Conservation (phyloP, 1,140 invertebrate species). For the Drosophila mauritiana region DNA sequence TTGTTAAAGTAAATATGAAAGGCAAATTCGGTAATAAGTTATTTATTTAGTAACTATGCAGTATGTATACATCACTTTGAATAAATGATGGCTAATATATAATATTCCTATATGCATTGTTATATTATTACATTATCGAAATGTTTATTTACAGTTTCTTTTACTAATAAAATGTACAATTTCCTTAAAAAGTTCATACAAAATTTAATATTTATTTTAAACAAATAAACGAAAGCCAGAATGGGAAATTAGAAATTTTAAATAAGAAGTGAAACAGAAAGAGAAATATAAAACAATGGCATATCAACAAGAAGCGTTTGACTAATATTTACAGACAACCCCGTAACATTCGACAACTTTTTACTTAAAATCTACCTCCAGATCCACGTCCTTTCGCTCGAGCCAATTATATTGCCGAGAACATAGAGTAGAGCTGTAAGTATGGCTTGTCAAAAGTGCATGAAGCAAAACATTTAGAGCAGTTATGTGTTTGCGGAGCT, state of each 20-base stretch:
- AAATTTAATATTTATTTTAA: constrained; percentile 65
- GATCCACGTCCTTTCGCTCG: constrained; percentile 43
- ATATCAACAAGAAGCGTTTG: constrained; percentile 79
- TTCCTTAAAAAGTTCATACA: constrained; percentile 70
- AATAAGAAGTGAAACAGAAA: constrained; percentile 59
- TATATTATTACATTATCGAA: constrained; percentile 78
- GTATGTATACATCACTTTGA: constrained; percentile 73
- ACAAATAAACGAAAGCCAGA: constrained; percentile 69
- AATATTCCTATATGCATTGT: constrained; percentile 70
- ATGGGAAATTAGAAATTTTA: constrained; percentile 43
- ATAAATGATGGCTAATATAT: constrained; percentile 74
- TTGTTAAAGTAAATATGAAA: neutral
- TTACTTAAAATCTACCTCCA: constrained; percentile 65
- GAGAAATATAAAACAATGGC: constrained; percentile 67
- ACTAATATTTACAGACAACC: constrained; percentile 81
- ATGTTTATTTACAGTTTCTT: constrained; percentile 80
- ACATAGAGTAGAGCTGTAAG: constrained; percentile 50
- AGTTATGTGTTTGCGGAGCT: constrained; percentile 68
- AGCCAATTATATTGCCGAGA: constrained; percentile 63
- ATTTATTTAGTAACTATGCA: constrained; percentile 80
- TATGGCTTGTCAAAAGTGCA: constrained; percentile 70
- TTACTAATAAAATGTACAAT: constrained; percentile 80
- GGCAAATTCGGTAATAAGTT: constrained; percentile 72
- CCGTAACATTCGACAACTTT: constrained; percentile 65
- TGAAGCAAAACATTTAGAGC: constrained; percentile 40